Conservation (phyloP, 2,113 vertebrate species). For the Suricata suricatta region DNA sequence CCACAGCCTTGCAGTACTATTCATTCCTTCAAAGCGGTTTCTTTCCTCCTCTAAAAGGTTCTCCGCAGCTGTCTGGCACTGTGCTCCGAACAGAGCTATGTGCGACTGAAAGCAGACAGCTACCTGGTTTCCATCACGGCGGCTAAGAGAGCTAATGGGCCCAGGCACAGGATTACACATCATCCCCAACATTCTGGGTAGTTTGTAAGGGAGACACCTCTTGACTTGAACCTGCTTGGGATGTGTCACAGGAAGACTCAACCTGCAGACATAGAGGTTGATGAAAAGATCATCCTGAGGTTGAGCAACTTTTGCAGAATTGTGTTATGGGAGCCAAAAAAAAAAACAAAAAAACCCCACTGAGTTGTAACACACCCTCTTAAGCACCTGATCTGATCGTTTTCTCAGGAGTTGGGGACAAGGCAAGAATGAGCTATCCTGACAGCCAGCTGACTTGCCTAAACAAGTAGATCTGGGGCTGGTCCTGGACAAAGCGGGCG, state of each 20-base stretch:
- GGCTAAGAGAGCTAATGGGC: constrained; percentile 66
- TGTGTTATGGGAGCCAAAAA: neutral
- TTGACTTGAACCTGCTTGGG: constrained; percentile 58
- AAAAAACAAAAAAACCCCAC: neutral
- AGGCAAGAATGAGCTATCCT: neutral
- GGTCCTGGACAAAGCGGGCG: neutral
- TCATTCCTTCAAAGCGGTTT: constrained; percentile 46
- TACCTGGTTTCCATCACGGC: constrained; percentile 73
- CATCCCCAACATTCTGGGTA: constrained; percentile 70
- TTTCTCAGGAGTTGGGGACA: neutral
- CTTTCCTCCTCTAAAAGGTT: constrained; percentile 57
- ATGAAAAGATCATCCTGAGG: constrained; percentile 58
- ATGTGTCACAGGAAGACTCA: constrained; percentile 40
- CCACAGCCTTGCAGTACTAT: neutral
- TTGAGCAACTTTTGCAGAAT: constrained; percentile 34
- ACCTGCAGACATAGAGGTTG: neutral
- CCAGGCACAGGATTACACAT: constrained; percentile 53
- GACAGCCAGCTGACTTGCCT: neutral
- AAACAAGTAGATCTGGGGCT: neutral
- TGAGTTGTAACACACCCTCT: constrained; percentile 2
- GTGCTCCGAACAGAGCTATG: constrained; percentile 31
- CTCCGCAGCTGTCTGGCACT: constrained; percentile 71
- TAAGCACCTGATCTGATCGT: constrained; percentile 19
- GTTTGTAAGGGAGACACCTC: constrained; percentile 73
- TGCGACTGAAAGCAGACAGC: constrained; percentile 56